These are phyloP conservation scores for Acanthurus tractus DNA, from an alignment of 2,797 vertebrate genomes.

Conservation along the genomic window DNA sequence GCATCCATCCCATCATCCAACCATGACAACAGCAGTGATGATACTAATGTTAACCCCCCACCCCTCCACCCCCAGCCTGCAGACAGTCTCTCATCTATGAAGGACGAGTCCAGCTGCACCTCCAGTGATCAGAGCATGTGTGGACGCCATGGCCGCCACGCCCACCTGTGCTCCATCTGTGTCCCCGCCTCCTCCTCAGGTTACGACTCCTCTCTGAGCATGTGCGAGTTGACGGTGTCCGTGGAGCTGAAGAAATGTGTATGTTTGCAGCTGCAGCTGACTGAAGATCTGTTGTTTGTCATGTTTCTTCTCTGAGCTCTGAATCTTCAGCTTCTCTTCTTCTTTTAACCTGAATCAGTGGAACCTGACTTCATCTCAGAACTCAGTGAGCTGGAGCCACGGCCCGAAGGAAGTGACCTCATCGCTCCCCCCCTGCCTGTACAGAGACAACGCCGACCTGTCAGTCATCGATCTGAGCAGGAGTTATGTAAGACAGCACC, in stretches of 20 bases:
- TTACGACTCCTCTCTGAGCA: slow-evolving; percentile 33
- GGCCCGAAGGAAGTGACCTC: slow-evolving; percentile 82
- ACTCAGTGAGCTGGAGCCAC: slow-evolving; percentile 84
- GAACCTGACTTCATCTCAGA: slow-evolving; percentile 68
- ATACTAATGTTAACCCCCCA: not conserved
- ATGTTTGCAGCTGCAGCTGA: not conserved
- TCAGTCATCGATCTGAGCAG: slow-evolving; percentile 80
- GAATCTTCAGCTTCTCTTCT: too few relatives aligned
- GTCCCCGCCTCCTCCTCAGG: slow-evolving; percentile 22
- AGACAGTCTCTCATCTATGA: slow-evolving; percentile 20
- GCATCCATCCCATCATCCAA: not conserved
- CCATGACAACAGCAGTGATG: not conserved
- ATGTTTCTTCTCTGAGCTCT: too few relatives aligned
- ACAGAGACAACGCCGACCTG: slow-evolving; percentile 70
- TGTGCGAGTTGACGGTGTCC: not conserved
- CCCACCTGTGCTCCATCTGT: slow-evolving; percentile 22
- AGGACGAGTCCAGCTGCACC: slow-evolving; percentile 17
- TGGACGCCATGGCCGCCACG: not conserved
- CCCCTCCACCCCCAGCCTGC: slow-evolving; percentile 29
- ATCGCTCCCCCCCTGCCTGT: slow-evolving; percentile 65
- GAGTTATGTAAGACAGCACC: slow-evolving; percentile 49
- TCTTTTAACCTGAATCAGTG: not conserved
- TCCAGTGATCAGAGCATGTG: not conserved
- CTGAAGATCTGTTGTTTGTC: too few relatives aligned
- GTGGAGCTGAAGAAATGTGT: not conserved